Conservation (phyloP, 2,797 vertebrate genomes). For the Malurus leucopterus region DNA sequence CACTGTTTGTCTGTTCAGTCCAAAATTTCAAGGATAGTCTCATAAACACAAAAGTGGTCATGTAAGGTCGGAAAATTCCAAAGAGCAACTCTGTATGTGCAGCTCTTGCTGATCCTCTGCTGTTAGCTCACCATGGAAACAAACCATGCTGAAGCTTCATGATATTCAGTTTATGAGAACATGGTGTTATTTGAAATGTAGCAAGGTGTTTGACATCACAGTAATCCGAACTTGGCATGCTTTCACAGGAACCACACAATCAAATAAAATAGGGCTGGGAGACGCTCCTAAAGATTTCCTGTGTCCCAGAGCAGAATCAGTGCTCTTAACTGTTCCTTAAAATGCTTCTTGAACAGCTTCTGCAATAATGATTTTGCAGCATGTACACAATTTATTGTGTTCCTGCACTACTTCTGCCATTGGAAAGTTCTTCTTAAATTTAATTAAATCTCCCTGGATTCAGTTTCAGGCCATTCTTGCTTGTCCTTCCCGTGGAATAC, state of each 20-base stretch:
- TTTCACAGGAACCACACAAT: background rate
- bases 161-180: constrained; percentile 34
- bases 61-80: constrained; percentile 21
- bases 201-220: constrained; percentile 41
- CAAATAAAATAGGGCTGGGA: background rate
- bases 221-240: constrained; percentile 18
- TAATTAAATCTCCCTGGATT: background rate
- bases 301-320: background rate
- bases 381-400: background rate
- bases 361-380: background rate
- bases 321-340: background rate
- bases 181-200: constrained; percentile 51
- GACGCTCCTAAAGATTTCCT: background rate
- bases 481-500: background rate
- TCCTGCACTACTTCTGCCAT: background rate
- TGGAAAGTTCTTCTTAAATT: background rate
- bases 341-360: background rate
- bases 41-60: background rate
- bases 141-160: constrained; percentile 18
- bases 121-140: constrained; percentile 46
- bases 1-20: background rate
- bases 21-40: background rate
- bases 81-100: background rate
- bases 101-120: background rate
- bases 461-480: background rate